Percentiles rank a stretch among this genome's conserved stretches.
phyloP scores from a whole-genome alignment of 2,797 vertebrate genomes.

The Rhinoraja longicauda region DNA sequence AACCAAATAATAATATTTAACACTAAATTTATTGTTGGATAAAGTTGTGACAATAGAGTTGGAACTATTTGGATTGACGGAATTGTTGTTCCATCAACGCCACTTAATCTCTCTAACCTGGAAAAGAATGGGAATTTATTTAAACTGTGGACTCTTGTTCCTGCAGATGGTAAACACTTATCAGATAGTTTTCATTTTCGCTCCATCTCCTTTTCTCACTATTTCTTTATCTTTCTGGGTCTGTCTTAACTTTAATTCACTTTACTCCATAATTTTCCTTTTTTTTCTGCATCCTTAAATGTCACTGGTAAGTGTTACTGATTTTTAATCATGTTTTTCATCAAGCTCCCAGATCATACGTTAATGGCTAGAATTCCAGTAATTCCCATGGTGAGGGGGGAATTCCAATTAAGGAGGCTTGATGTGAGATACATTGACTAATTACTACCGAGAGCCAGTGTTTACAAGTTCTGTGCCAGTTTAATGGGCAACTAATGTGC shows the following conservation, averaged over 20 bases:
- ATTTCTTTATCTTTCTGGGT: background rate
- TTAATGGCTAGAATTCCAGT: background rate
- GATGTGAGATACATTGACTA: no score
- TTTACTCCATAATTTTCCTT: background rate
- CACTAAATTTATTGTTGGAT: background rate
- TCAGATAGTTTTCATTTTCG: background rate
- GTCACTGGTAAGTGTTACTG: background rate
- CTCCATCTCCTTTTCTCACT: background rate
- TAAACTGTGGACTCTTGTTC: background rate
- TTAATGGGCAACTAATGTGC: background rate
- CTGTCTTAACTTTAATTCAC: background rate
- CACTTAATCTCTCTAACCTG: background rate
- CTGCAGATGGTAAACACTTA: background rate
- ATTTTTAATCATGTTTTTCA: background rate
- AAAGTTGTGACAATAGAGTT: background rate
- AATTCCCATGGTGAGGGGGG: background rate
- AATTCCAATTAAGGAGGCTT: no score
- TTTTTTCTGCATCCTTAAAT: background rate
- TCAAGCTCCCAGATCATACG: background rate
- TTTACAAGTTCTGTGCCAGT: background rate
- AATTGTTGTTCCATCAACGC: background rate
- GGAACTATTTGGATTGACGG: background rate
- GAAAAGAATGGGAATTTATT: background rate
- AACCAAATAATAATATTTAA: background rate
- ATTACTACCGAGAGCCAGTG: no score